Evolutionary conservation across 2,113 vertebrate genomes (phyloP).

Genomic region (Phylloscopus trochilus): DNA sequence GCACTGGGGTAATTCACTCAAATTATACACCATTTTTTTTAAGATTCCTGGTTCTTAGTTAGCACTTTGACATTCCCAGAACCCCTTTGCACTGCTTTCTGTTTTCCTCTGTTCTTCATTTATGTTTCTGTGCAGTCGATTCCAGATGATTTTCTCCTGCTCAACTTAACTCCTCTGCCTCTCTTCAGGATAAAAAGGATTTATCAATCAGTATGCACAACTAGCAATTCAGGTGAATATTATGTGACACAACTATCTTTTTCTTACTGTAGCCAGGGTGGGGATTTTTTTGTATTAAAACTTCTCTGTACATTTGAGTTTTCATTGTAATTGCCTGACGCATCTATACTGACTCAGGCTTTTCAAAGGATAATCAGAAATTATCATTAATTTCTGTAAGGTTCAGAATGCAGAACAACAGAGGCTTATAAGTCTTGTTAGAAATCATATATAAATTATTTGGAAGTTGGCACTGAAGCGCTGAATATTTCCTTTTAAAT

Average conservation of each 20-base stretch:
- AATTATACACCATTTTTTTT: not conserved
- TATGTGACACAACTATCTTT: not conserved
- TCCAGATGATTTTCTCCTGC: not conserved
- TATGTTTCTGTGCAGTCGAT: not conserved
- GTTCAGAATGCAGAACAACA: not conserved
- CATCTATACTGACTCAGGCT: not conserved
- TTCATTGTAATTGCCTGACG: not conserved
- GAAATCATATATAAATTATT: not conserved
- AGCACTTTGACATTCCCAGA: not conserved
- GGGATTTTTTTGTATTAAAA: not conserved
- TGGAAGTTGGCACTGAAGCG: not conserved
- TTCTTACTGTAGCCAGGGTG: not conserved
- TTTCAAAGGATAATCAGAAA: constrained; percentile 4
- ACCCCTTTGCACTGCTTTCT: not conserved
- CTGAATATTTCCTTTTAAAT: not conserved
- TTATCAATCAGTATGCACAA: not conserved
- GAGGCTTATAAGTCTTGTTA: not conserved
- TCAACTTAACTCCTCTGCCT: constrained; percentile 13
- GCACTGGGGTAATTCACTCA: not conserved
- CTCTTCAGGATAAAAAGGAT: not conserved
- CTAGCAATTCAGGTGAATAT: not conserved
- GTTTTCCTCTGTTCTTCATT: constrained; percentile 17
- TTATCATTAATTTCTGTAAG: not conserved
- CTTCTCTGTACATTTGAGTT: not conserved
- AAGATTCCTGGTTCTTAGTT: not conserved